A percentile compares a stretch with the other conserved stretches of the same genome.
Conservation (phyloP, 2,113 vertebrate genomes). For the Pitta sordida region DNA sequence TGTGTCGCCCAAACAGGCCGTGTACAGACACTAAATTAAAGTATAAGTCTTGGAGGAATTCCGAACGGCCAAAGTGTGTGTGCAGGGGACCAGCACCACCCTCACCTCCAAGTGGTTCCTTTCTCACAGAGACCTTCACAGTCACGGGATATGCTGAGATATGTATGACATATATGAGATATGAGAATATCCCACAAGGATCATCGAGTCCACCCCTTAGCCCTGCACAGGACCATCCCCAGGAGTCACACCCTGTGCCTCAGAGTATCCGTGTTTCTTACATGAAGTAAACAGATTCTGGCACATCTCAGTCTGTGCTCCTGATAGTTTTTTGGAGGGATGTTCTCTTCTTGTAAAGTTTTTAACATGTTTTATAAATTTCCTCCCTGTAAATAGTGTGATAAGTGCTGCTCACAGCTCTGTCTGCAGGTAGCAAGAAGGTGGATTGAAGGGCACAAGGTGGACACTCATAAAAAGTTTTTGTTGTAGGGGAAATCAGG, state of each 20-base stretch:
- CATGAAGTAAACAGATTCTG: background rate
- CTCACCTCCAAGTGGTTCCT: background rate
- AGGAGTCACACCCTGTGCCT: too few relatives aligned
- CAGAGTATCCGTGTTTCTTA: background rate
- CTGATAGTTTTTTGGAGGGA: background rate
- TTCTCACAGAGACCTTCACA: background rate
- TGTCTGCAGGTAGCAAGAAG: accelerated
- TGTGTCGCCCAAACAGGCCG: background rate
- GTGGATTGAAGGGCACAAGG: background rate
- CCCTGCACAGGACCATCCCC: too few relatives aligned
- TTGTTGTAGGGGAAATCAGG: background rate
- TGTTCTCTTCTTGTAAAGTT: constrained; percentile 36
- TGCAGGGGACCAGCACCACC: background rate
- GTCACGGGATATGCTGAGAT: too few relatives aligned
- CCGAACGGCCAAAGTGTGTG: background rate
- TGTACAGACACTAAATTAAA: background rate
- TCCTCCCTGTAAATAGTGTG: background rate
- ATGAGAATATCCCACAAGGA: too few relatives aligned
- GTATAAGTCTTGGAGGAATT: background rate
- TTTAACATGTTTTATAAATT: constrained; percentile 10
- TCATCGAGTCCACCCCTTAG: too few relatives aligned
- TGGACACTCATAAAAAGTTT: background rate
- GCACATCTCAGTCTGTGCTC: background rate
- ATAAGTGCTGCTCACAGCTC: background rate
- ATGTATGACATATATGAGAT: too few relatives aligned